Percentiles rank a stretch among this genome's conserved stretches.
phyloP scores from a whole-genome alignment of 2,888 invertebrate genomes.

The Hesperia comma region DNA sequence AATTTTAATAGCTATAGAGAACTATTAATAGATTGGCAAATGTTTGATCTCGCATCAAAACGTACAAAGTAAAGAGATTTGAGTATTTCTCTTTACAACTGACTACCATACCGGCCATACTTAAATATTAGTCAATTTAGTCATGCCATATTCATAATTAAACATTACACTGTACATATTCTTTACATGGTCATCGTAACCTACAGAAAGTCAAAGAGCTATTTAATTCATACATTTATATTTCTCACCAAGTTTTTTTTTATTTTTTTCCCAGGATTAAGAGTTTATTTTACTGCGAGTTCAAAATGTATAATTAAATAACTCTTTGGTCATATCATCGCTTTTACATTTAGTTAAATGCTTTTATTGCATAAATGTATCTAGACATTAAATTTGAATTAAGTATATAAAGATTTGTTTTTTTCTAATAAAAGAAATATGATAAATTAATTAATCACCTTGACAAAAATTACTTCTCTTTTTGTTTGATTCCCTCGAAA shows the following conservation, averaged over 20 bases:
- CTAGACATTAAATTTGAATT: neutral
- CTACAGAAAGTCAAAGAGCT: neutral
- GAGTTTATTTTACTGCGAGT: no score
- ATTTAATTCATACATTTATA: neutral
- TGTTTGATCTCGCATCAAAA: neutral
- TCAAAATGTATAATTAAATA: neutral
- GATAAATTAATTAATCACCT: no score
- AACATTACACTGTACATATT: constrained; percentile 9
- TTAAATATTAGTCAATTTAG: neutral
- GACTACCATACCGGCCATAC: neutral
- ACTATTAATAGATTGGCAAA: neutral
- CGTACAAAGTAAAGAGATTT: neutral
- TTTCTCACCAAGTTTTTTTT: neutral
- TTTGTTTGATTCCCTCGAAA: no score
- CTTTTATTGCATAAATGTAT: neutral
- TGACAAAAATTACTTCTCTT: no score
- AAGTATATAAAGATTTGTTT: no score
- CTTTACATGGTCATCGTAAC: constrained; percentile 2
- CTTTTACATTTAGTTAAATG: neutral
- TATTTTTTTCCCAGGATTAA: neutral
- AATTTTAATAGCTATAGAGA: neutral
- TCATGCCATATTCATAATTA: neutral
- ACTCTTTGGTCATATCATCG: neutral
- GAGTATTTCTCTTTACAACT: neutral
- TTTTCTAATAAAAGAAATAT: no score